phyloP scores from a whole-genome alignment of 2,113 vertebrate species.

The Todiramphus saurophagus region DNA sequence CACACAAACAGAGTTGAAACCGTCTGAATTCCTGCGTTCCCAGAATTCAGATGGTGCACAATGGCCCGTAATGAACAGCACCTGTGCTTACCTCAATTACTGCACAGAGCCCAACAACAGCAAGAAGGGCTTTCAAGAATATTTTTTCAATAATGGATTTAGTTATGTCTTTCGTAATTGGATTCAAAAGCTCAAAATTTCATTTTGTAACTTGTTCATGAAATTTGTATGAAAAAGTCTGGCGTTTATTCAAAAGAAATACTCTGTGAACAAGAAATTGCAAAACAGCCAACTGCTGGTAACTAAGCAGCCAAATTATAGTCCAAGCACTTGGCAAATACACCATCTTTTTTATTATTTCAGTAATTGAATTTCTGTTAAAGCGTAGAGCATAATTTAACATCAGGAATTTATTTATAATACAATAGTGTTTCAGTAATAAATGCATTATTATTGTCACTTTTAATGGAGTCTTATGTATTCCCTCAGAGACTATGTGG shows the following conservation, averaged over 20 bases:
- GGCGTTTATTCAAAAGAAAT: conserved; percentile 80
- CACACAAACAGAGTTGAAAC: conserved; percentile 75
- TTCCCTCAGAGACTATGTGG: conserved; percentile 74
- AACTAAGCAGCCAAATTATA: conserved; percentile 81
- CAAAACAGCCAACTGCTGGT: conserved; percentile 77
- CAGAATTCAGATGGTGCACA: conserved; percentile 81
- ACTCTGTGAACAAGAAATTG: conserved; percentile 75
- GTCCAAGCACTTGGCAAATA: conserved; percentile 78
- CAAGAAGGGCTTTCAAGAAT: conserved; percentile 74
- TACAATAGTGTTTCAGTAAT: conserved; percentile 79
- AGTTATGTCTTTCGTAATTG: conserved; percentile 80
- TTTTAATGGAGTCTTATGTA: conserved; percentile 78
- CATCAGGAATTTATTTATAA: conserved; percentile 84
- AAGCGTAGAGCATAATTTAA: conserved; percentile 78
- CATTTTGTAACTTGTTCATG: conserved; percentile 81
- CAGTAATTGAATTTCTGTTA: conserved; percentile 88
- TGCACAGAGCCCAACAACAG: conserved; percentile 66
- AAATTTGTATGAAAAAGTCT: conserved; percentile 78
- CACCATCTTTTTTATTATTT: conserved; percentile 81
- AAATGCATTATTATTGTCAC: conserved; percentile 84
- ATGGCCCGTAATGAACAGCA: conserved; percentile 84
- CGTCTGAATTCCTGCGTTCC: conserved; percentile 73
- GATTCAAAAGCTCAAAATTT: conserved; percentile 81
- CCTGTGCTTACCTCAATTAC: conserved; percentile 85
- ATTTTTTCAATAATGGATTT: conserved; percentile 79